Percentiles rank a stretch among this genome's conserved stretches.
phyloP scores from a whole-genome alignment of 92 coral and sea anemone genomes.

The Scolanthus callimorphus region DNA sequence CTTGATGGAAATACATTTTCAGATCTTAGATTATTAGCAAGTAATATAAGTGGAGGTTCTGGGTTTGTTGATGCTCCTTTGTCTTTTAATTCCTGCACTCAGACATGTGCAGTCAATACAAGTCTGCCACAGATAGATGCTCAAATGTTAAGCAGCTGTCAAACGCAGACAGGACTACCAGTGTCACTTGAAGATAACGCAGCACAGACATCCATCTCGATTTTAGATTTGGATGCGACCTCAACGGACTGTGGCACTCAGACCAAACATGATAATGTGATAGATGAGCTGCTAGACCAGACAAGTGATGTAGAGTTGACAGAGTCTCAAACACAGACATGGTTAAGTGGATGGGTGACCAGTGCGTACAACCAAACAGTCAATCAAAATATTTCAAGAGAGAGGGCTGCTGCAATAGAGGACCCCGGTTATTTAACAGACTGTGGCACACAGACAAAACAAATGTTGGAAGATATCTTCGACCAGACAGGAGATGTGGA shows the following conservation, averaged over 20 bases:
- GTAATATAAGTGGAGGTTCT: neutral
- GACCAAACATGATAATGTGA: constrained; percentile 52
- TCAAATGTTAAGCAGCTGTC: constrained; percentile 52
- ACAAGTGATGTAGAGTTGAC: constrained; percentile 58
- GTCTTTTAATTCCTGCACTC: constrained; percentile 33
- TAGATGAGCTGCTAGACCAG: constrained; percentile 57
- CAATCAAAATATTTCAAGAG: too few species aligned
- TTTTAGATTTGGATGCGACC: constrained; percentile 80
- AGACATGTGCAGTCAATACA: constrained; percentile 44
- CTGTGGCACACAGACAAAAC: constrained; percentile 80
- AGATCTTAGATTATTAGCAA: too few species aligned
- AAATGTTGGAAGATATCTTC: constrained; percentile 59
- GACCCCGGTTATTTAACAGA: constrained; percentile 48
- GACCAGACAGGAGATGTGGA: constrained; percentile 45
- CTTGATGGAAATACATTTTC: constrained; percentile 26
- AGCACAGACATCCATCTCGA: constrained; percentile 85
- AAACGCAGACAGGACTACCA: constrained; percentile 56
- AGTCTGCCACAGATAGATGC: constrained; percentile 46
- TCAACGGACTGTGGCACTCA: constrained; percentile 86
- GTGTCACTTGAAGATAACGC: constrained; percentile 89
- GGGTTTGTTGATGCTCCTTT: neutral
- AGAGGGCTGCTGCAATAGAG: too few species aligned
- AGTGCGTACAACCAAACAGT: too few species aligned
- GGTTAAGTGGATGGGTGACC: constrained; percentile 56
- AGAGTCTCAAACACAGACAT: constrained; percentile 87